A percentile compares a stretch with the other conserved stretches of the same genome.
These are phyloP conservation scores for Hipparchia sbordonii DNA, from an alignment of 2,888 invertebrate genomes.

Conservation along the genomic window DNA sequence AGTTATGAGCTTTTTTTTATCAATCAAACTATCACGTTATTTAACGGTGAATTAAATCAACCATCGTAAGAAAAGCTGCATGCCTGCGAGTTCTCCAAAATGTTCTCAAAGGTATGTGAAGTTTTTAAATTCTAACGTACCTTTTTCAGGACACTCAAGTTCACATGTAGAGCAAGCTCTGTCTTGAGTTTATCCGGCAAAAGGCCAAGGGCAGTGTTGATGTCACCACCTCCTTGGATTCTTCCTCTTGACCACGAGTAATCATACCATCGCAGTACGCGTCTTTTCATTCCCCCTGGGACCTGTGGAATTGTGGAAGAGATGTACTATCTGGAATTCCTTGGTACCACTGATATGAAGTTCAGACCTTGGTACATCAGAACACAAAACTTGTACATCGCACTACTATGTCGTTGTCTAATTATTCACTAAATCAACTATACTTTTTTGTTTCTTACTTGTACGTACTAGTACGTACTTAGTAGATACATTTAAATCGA, in stretches of 20 bases:
- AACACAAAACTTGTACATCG: too few species aligned
- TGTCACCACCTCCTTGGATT: slow-evolving; percentile 97
- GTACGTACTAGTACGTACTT: too few species aligned
- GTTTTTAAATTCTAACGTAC: slow-evolving; percentile 65
- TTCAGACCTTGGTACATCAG: neutral
- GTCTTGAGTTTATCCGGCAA: slow-evolving; percentile 98
- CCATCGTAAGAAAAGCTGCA: too few species aligned
- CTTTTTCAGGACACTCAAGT: slow-evolving; percentile 96
- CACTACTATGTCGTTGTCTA: too few species aligned
- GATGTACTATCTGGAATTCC: neutral
- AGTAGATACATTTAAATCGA: too few species aligned
- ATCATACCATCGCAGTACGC: slow-evolving; percentile 98
- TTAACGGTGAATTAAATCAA: too few species aligned
- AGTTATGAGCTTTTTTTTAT: too few species aligned
- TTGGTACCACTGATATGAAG: neutral
- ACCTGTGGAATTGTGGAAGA: slow-evolving; percentile 73
- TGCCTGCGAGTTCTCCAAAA: too few species aligned
- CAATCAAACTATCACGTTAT: too few species aligned
- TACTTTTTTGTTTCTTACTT: too few species aligned
- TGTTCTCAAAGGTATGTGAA: too few species aligned
- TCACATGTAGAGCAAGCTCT: slow-evolving; percentile 97
- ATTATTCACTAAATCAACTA: too few species aligned
- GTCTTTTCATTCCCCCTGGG: slow-evolving; percentile 97
- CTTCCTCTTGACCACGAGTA: slow-evolving; percentile 98
- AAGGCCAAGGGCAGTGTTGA: slow-evolving; percentile 95